phyloP scores from a whole-genome alignment of 2,888 invertebrate genomes.

The Scrobipalpa atriplicella region DNA sequence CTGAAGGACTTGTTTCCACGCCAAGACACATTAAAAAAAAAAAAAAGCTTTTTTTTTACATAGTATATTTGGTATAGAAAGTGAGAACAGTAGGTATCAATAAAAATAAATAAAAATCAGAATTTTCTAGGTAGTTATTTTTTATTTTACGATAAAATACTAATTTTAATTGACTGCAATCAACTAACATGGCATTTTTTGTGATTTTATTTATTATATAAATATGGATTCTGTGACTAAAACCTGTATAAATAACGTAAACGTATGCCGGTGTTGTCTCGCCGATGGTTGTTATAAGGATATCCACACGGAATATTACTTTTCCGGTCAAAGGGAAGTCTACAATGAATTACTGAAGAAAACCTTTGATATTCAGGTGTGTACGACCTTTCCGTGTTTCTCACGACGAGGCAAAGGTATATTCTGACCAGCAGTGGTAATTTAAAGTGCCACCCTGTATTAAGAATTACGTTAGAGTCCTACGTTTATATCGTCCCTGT shows the following conservation, averaged over 20 bases:
- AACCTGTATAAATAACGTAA: slow-evolving; percentile 40
- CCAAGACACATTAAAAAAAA: too few relatives aligned
- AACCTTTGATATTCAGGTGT: slow-evolving; percentile 57
- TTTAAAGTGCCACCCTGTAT: too few relatives aligned
- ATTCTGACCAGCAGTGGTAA: too few relatives aligned
- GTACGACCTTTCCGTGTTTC: neutral
- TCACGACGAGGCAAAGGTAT: too few relatives aligned
- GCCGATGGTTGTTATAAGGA: slow-evolving; percentile 43
- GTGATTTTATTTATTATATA: neutral
- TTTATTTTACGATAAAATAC: neutral
- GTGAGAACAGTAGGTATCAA: too few relatives aligned
- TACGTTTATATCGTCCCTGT: too few relatives aligned
- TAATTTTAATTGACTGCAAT: slow-evolving; percentile 18
- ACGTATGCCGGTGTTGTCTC: slow-evolving; percentile 57
- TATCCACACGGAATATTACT: slow-evolving; percentile 45
- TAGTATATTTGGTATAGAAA: too few relatives aligned
- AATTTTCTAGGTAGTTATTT: neutral
- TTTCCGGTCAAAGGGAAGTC: slow-evolving; percentile 45
- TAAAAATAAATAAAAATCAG: neutral
- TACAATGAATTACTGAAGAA: slow-evolving; percentile 51
- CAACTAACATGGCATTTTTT: slow-evolving; percentile 13
- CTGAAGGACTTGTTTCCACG: too few relatives aligned
- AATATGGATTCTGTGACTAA: slow-evolving; percentile 3
- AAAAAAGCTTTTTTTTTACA: too few relatives aligned
- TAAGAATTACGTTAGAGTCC: too few relatives aligned